Base-by-base conservation (phyloP, 2,113 vertebrate species). In the Neopipo cinnamomea region DNA sequence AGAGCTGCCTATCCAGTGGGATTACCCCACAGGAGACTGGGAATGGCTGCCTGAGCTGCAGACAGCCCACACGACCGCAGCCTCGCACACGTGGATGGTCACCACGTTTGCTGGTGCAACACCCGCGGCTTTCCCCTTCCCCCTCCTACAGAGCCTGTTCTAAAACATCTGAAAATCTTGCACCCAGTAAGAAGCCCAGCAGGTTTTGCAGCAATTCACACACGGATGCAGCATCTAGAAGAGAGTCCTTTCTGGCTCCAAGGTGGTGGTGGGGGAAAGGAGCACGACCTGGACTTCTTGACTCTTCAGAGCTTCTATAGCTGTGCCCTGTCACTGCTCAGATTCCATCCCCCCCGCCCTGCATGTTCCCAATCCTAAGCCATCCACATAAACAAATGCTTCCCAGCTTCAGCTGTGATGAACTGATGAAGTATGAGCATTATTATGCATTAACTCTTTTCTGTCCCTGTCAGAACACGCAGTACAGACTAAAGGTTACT, bases 361-460 rank as follows among this genome's bases (percentile, higher is more conserved):
- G 28, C 65, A 37, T 18, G 50, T 46, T 92, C 63, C 73, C 39
- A 81, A 0, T 49, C 41, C 76, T 78, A 66, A 92, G 11, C 28
- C 73, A 89, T 81, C 37, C 77, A 87, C 33, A 84, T 20, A 68
- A 94, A 72, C 28, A 96, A 89, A 93, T 35, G 20, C 23, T 87
- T 94, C 65, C 68, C 61, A 39, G 72, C 67, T 70, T 91, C 89
- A 80, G 84, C 83, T 53, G 58, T 4, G 55, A 91, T 33, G 75
- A 83, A 47, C 52, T 56, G 56, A 76, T 80, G 62, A 68, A 88
- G 75, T 33, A 68, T 4, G 33, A 95, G 56, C 52, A 50, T 59
- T 66, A 61, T 56, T 9, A 67, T 11, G 30, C 35, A 67, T 74
- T 93, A 95, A 93, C 90, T 84, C 89, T 47, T 91, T 75, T 7